Evolutionary conservation across 1,140 invertebrate genomes (phyloP), one percentile per base, ranked within the genome.

Genomic region (Cotesia typhae): DNA sequence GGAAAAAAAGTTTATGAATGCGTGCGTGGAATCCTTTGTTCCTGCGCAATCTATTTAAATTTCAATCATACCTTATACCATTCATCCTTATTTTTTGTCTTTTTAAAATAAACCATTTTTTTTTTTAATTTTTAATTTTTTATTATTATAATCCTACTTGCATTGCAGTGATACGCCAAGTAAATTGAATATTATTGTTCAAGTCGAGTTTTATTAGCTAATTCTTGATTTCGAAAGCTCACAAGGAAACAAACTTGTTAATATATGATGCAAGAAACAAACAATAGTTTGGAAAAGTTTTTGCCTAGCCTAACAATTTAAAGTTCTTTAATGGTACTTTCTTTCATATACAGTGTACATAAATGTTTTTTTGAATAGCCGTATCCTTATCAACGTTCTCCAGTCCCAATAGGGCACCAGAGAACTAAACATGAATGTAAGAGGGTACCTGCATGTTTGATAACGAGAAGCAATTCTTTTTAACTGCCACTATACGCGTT

Each of bases 371-470:
- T 6, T 37, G 12, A 63, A 63, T 74, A 47, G 52, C 38, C 47
- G 20, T 66, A 63, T 53, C 55, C 72, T 74, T 70, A 64, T 74
- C 70, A 65, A 64, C 72, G 63, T 55, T 73, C 41, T 28, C 6
- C 60, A 36, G 28, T 59, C 61, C 68, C 37, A 20, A 65, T 37
- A 59, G 71, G 74, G 67, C 67, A 38, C 63, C 61, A 41, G 20
- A 65, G 64, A 28, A n/a, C 28, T 28, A 28, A 28, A 28, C 38
- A 17, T 35, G 61, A 35, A 59, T 63, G 66, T 72, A 70, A 75
- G 74, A 75, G 74, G 74, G 74, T 75, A 72, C 74, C 74, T 72
- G 74, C 74, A 75, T 75, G 41, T 55, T 64, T 71, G 74, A 75
- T 75, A 75, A 75, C 70, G 61, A 75, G 60, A 52, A 67, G 28